These are phyloP conservation scores for Rapana venosa DNA, from an alignment of 2,888 invertebrate species.

Conservation along the genomic window DNA sequence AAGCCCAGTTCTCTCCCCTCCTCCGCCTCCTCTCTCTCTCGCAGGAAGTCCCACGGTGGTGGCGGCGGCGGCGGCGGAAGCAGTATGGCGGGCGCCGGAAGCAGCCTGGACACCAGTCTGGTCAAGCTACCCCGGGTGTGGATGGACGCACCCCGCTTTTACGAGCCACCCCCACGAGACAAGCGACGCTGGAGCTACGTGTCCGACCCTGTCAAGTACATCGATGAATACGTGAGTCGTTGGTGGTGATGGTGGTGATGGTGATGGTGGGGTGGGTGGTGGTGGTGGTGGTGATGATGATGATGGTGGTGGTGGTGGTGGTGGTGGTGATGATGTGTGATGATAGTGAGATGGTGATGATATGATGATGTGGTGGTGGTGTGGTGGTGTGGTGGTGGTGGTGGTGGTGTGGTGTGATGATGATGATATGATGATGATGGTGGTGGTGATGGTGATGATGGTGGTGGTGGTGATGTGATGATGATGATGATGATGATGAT, in stretches of 20 bases:
- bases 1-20: background rate
- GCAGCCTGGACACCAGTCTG: constrained; percentile 54
- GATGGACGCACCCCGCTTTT: constrained; percentile 55
- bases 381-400: too few species aligned
- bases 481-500: too few species aligned
- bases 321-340: too few species aligned
- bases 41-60: constrained; percentile 48
- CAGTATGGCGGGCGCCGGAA: constrained; percentile 40
- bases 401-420: too few species aligned
- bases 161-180: constrained; percentile 52
- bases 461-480: too few species aligned
- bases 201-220: constrained; percentile 54
- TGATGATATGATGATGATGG: too few species aligned
- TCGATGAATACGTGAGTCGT: constrained; percentile 55
- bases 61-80: constrained; percentile 47
- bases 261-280: too few species aligned
- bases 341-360: too few species aligned
- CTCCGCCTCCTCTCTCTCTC: background rate
- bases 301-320: too few species aligned
- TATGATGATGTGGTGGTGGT: too few species aligned
- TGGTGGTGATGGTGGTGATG: background rate
- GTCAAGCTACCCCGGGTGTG: constrained; percentile 57
- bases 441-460: too few species aligned
- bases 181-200: constrained; percentile 54
- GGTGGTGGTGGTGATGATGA: too few species aligned